phyloP scores from a whole-genome alignment of 2,113 vertebrate species.

The Cynopterus brachyotis region DNA sequence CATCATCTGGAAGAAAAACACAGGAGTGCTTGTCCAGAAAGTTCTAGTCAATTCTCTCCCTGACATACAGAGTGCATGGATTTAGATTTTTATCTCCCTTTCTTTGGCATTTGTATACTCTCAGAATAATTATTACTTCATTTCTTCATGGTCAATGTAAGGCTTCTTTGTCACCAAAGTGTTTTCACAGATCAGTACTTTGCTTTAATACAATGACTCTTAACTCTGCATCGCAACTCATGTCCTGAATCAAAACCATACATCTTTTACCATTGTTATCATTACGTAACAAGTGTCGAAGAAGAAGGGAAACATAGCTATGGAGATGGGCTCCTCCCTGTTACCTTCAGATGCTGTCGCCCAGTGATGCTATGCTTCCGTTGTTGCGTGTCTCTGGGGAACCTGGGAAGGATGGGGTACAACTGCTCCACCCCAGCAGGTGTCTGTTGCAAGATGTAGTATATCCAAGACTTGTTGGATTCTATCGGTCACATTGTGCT shows the following conservation, averaged over 20 bases:
- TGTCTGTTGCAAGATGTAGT: background rate
- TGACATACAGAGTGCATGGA: background rate
- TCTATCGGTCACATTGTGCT: background rate
- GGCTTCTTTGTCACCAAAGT: background rate
- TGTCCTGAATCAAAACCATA: background rate
- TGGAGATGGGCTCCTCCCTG: background rate
- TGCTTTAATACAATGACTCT: background rate
- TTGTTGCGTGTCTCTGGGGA: background rate
- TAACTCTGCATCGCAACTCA: background rate
- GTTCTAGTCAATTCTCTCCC: background rate
- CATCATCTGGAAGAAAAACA: slow-evolving; percentile 76
- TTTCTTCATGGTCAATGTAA: background rate
- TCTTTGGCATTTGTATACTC: background rate
- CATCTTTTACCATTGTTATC: background rate
- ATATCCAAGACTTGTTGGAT: background rate
- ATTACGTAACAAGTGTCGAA: background rate
- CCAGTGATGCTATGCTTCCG: accelerated
- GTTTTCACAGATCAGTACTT: background rate
- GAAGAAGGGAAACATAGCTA: no score
- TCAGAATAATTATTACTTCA: background rate
- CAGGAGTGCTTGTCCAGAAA: background rate
- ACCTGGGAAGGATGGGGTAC: background rate
- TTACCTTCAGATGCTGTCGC: background rate
- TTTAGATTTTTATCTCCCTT: background rate
- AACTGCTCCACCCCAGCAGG: background rate